Percentiles rank a stretch among this genome's conserved stretches.
phyloP scores from a whole-genome alignment of 35 echinoderm and acorn worm species.

The Acanthaster planci region DNA sequence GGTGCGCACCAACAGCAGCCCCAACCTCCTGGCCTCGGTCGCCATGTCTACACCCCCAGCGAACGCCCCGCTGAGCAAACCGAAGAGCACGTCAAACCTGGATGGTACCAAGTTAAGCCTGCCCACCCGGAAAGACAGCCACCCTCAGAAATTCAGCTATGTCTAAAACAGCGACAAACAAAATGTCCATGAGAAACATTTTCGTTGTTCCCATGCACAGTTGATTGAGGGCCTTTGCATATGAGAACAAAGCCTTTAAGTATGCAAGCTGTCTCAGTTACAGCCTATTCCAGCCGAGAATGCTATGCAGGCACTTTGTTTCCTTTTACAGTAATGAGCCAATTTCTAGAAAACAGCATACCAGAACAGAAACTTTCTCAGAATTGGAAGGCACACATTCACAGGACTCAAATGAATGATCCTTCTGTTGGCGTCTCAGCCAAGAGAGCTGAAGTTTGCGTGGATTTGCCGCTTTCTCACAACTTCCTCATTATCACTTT shows the following conservation, averaged over 20 bases:
- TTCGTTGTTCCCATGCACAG: not conserved
- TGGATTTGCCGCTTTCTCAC: not conserved
- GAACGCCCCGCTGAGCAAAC: not conserved
- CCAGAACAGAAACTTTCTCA: too few species aligned
- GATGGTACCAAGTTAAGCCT: not conserved
- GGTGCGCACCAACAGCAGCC: conserved; percentile 38
- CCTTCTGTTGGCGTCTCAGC: too few species aligned
- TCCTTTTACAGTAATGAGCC: not conserved
- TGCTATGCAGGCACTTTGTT: not conserved
- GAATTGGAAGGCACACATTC: too few species aligned
- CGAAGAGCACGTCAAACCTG: not conserved
- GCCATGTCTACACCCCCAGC: not conserved
- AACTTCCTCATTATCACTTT: not conserved
- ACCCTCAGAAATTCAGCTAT: conserved; percentile 16
- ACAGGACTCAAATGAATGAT: too few species aligned
- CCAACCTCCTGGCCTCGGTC: conserved; percentile 42
- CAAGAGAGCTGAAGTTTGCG: too few species aligned
- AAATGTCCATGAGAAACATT: not conserved
- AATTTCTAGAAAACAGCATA: not conserved
- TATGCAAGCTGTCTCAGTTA: not conserved
- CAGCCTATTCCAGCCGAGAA: not conserved
- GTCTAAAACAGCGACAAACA: not conserved
- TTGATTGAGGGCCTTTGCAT: not conserved
- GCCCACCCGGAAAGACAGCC: not conserved
- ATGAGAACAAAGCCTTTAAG: not conserved